These are phyloP conservation scores for Clivina fossor DNA, from an alignment of 2,888 invertebrate species.

Conservation along the genomic window DNA sequence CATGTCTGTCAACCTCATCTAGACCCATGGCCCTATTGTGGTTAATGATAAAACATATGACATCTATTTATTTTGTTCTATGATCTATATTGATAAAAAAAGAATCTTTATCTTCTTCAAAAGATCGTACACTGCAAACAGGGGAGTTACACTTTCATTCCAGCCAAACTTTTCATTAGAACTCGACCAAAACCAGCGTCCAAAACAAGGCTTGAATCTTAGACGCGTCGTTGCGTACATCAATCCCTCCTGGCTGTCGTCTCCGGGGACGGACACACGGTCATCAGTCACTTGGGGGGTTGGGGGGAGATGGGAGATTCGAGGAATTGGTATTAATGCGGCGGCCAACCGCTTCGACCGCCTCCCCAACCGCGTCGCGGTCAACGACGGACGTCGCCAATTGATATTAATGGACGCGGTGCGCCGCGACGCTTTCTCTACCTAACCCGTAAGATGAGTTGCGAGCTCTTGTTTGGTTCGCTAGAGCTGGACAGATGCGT, in stretches of 20 bases:
- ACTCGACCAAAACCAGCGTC: too few species aligned
- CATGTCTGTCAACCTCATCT: too few species aligned
- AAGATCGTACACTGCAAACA: too few species aligned
- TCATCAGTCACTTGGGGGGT: constrained; percentile 25
- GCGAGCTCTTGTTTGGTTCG: neutral
- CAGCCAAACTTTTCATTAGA: too few species aligned
- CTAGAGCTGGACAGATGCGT: neutral
- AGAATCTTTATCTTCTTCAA: too few species aligned
- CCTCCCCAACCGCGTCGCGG: constrained; percentile 1
- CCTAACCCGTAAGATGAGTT: constrained; percentile 9
- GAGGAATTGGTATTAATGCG: constrained; percentile 27
- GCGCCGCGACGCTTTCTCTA: constrained; percentile 9
- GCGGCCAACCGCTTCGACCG: neutral
- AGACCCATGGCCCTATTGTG: too few species aligned
- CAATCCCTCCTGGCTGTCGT: too few species aligned
- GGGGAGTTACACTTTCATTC: too few species aligned
- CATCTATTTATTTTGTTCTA: neutral
- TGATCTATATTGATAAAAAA: neutral
- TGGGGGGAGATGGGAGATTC: too few species aligned
- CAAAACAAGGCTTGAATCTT: too few species aligned
- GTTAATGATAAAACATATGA: too few species aligned
- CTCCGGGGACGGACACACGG: constrained; percentile 15
- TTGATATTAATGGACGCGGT: constrained; percentile 28
- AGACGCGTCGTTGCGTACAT: too few species aligned
- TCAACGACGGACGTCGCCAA: constrained; percentile 21